These are phyloP conservation scores for Prionace glauca DNA, from an alignment of 2,797 vertebrate species.

Conservation along the genomic window DNA sequence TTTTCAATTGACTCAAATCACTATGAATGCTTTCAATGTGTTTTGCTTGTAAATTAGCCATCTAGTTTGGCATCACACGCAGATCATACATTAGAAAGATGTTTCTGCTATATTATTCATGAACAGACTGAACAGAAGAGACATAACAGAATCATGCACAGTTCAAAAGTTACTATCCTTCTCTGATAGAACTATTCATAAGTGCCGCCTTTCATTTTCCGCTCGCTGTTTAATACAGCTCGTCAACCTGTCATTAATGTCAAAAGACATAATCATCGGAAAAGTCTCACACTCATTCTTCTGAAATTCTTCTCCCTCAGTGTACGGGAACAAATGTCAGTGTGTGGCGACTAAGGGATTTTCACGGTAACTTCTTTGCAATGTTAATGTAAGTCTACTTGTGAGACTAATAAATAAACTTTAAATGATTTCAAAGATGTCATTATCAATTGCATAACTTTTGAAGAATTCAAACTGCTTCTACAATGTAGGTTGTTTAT, in stretches of 20 bases:
- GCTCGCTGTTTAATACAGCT: not conserved
- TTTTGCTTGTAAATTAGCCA: not conserved
- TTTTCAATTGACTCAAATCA: not conserved
- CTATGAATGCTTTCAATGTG: not conserved
- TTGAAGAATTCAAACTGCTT: not conserved
- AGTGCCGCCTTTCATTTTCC: not conserved
- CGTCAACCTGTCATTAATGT: not conserved
- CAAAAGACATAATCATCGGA: not conserved
- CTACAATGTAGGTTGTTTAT: not conserved
- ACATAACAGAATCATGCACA: not conserved
- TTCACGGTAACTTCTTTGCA: too few relatives aligned
- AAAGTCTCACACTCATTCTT: not conserved
- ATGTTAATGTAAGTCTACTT: too few relatives aligned
- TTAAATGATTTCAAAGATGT: not conserved
- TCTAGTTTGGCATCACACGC: not conserved
- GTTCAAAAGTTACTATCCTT: not conserved
- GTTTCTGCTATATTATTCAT: conserved; percentile 2
- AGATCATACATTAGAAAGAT: not conserved
- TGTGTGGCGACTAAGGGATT: too few relatives aligned
- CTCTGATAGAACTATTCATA: not conserved
- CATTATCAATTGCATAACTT: not conserved
- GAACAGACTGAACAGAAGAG: not conserved
- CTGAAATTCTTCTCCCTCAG: not conserved
- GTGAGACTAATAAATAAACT: too few relatives aligned
- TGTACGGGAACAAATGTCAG: too few relatives aligned